phyloP scores from a whole-genome alignment of 2,797 vertebrate species.

The Cephalopachus bancanus region DNA sequence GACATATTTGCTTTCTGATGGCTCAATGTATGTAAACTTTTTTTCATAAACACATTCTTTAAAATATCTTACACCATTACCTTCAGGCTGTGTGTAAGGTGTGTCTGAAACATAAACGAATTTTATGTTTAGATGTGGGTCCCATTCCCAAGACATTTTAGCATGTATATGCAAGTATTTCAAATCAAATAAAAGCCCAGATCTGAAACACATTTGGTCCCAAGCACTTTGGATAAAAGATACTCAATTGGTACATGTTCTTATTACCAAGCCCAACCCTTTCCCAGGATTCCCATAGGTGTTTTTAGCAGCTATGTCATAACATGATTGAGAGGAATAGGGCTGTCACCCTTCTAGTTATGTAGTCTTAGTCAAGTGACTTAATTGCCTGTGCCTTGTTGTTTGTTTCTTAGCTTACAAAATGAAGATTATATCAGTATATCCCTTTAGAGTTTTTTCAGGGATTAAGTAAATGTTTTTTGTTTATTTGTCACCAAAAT shows the following conservation, averaged over 20 bases:
- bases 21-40: background rate
- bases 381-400: background rate
- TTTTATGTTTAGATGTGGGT: no score
- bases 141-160: no score
- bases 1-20: background rate
- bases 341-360: no score
- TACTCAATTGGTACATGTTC: background rate
- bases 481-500: background rate
- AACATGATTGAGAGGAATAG: accelerated
- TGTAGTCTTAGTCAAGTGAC: background rate
- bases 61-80: no score
- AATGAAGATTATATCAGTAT: background rate
- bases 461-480: no score
- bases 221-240: background rate
- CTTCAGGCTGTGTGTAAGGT: no score
- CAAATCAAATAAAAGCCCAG: background rate
- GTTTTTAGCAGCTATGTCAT: background rate
- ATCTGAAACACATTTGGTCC: background rate
- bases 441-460: background rate
- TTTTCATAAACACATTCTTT: no score
- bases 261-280: background rate
- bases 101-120: no score
- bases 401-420: background rate
- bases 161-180: background rate
- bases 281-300: background rate